Base-by-base conservation (phyloP, 1,140 invertebrate genomes). In the Holotrichia oblita region DNA sequence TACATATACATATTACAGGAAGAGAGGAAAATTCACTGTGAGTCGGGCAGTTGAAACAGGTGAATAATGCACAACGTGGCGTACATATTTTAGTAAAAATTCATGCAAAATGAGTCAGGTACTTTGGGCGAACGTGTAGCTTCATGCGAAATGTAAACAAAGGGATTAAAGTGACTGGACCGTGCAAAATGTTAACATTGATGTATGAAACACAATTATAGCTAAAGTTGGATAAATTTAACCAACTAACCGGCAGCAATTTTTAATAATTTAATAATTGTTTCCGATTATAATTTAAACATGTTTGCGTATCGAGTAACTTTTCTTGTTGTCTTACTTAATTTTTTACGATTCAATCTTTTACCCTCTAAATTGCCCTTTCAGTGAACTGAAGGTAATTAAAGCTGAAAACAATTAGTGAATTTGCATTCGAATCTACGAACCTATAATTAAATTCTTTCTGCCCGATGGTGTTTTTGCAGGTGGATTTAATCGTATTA, bases 401-500 rank as follows among this genome's bases (percentile, higher is more conserved):
- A 55, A 55, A 55, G 14, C 48, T n/a, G 14, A 55, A 55, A 55
- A 17, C 48, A 55, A 55, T 55, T 55, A 55, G 17, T 14, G 48
- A 17, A 55, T 55, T 55, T 55, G 48, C 14, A 55, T 55, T 55
- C 48, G 48, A 55, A 55, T 55, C 7, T 55, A 55, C 48, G 48
- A 55, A 17, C 17, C 14, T 7, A 55, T 55, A 55, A 55, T 55
- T 55, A 17, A 55, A 55, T 55, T 55, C 48, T 55, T 55, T 17
- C 17, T 34, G 27, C 14, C 17, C 48, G 48, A n/a, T 55, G 14
- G 48, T 55, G 6, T 17, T 55, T 55, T 55, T 55, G 48, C 48
- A 55, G 48, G 48, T 55, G 48, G 48, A 55, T 55, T 55, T 55
- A 55, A 55, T 55, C 48, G 48, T 17, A 55, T 55, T 55, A 55